phyloP scores from a whole-genome alignment of 2,113 vertebrate species.

The Potamarius usumacintae region DNA sequence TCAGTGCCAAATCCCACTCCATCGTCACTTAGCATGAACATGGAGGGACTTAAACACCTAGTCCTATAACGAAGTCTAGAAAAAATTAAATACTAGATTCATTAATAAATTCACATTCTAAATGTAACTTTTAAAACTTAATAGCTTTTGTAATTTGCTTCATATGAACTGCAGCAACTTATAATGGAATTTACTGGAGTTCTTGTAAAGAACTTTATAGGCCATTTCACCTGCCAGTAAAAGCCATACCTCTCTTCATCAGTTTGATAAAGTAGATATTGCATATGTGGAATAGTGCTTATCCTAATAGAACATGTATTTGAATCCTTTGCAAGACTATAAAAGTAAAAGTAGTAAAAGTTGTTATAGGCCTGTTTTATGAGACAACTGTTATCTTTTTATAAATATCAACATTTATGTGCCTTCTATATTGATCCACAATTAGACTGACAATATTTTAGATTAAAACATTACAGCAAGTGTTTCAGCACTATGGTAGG shows the following conservation, averaged over 20 bases:
- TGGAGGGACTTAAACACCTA: too few species aligned
- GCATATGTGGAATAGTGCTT: slow-evolving; percentile 8
- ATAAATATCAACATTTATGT: slow-evolving; percentile 6
- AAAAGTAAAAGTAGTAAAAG: slow-evolving; percentile 1
- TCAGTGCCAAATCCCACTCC: too few species aligned
- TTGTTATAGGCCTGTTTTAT: slow-evolving; percentile 15
- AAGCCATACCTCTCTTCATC: slow-evolving; percentile 22
- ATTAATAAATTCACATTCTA: slow-evolving; percentile 18
- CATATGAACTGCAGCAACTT: slow-evolving; percentile 29
- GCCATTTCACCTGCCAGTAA: slow-evolving; percentile 20
- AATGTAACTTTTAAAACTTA: slow-evolving; percentile 23
- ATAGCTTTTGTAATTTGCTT: slow-evolving; percentile 20
- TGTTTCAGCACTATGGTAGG: background rate
- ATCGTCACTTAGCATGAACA: too few species aligned
- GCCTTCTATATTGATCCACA: background rate
- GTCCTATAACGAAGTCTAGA: too few species aligned
- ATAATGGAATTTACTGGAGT: slow-evolving; percentile 34
- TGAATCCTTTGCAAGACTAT: background rate
- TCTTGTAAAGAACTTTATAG: slow-evolving; percentile 36
- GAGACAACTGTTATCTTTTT: slow-evolving; percentile 8
- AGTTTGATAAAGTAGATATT: slow-evolving; percentile 7
- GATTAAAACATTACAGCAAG: background rate
- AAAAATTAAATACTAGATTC: background rate
- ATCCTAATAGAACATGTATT: slow-evolving; percentile 15
- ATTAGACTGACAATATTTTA: slow-evolving; percentile 10